Percentiles rank a stretch among this genome's conserved stretches.
These are phyloP conservation scores for Raphicerus campestris DNA, from an alignment of 2,113 vertebrate genomes.

Conservation along the genomic window DNA sequence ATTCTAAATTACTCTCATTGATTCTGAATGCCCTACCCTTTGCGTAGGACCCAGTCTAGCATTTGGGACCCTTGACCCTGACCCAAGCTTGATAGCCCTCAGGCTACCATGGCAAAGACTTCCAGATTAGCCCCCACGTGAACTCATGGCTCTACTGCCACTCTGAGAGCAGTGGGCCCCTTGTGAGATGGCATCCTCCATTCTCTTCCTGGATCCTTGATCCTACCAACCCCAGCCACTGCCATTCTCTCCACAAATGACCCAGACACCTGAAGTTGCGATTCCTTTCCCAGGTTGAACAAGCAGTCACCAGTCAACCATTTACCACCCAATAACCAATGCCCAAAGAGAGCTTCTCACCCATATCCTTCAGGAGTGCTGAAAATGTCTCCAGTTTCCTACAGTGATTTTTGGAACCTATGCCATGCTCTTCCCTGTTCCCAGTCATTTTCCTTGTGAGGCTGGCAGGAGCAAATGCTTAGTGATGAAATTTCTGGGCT, in stretches of 20 bases:
- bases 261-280: neutral
- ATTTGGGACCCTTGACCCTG: neutral
- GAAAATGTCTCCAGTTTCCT: neutral
- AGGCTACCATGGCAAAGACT: neutral
- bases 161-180: neutral
- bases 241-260: neutral
- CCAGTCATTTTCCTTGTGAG: neutral
- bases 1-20: neutral
- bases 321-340: neutral
- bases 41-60: neutral
- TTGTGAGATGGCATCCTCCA: neutral
- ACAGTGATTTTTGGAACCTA: neutral
- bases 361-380: neutral
- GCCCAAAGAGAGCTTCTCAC: neutral
- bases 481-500: neutral
- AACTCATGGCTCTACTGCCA: no score
- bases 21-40: neutral
- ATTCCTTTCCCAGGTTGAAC: neutral
- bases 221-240: neutral
- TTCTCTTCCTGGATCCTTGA: neutral
- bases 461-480: neutral
- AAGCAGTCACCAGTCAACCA: neutral
- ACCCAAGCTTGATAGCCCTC: neutral
- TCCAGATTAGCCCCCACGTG: neutral
- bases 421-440: neutral